Conservation (phyloP, 2,797 vertebrate genomes). For the Pelodytes ibericus region DNA sequence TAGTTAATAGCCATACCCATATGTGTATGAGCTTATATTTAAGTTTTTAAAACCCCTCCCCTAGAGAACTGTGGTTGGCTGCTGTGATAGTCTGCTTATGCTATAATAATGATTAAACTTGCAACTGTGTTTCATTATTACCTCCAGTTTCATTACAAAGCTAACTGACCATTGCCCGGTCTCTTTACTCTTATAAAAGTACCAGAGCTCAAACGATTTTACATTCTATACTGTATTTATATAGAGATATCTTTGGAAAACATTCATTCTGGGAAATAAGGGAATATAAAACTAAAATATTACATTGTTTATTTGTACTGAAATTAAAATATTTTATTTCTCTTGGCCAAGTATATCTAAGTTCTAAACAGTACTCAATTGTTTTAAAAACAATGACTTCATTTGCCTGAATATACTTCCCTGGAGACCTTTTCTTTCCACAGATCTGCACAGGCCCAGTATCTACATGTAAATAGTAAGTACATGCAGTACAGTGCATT, state of each 20-base stretch:
- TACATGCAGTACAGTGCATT: background rate
- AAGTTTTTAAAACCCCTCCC: background rate
- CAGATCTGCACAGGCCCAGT: conserved; percentile 25
- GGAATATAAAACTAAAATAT: conserved; percentile 60
- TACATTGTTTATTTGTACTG: conserved; percentile 60
- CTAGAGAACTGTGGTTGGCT: background rate
- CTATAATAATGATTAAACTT: background rate
- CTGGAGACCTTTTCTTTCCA: conserved; percentile 36
- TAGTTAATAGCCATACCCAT: too few species aligned
- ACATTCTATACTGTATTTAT: background rate
- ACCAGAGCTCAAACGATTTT: background rate
- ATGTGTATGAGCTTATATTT: too few species aligned
- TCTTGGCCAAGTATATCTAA: conserved; percentile 41
- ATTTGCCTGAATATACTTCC: conserved; percentile 44
- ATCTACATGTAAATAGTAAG: background rate
- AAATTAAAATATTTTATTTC: conserved; percentile 63
- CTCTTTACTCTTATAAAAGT: background rate
- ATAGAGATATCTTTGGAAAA: conserved; percentile 16
- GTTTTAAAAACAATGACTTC: conserved; percentile 45
- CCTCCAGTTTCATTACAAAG: background rate
- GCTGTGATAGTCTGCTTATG: too few species aligned
- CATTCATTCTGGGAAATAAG: conserved; percentile 61
- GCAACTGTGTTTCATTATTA: background rate
- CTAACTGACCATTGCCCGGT: background rate
- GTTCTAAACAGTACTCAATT: conserved; percentile 51